Evolutionary conservation across 2,888 invertebrate genomes (phyloP).

Genomic region (Sarcophaga subvicina): DNA sequence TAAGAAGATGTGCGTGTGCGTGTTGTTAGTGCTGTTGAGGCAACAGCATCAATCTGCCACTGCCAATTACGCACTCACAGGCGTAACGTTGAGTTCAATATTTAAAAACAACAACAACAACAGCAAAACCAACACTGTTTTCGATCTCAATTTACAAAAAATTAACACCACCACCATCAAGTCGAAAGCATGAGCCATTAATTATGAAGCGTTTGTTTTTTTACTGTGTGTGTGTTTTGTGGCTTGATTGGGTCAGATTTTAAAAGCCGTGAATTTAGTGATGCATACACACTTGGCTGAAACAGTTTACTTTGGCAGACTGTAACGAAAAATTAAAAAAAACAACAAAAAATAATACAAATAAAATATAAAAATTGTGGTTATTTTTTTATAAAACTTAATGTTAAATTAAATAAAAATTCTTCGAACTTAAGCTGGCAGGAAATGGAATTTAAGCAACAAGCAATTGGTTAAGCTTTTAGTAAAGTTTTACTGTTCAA

Average conservation of each 20-base stretch:
- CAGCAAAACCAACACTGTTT: not conserved
- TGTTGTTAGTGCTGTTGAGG: not conserved
- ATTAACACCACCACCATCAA: not conserved
- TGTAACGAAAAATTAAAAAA: not conserved
- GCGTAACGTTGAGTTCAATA: not conserved
- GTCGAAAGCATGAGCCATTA: not conserved
- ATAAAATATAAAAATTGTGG: not conserved
- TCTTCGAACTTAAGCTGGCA: no score
- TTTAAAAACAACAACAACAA: not conserved
- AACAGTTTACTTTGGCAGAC: not conserved
- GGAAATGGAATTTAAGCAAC: no score
- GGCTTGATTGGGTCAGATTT: not conserved
- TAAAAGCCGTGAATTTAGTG: not conserved
- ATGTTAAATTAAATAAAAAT: no score
- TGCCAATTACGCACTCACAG: not conserved
- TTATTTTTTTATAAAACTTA: no score
- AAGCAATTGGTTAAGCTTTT: no score
- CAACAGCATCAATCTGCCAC: not conserved
- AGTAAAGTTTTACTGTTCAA: no score
- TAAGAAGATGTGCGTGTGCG: constrained; percentile 8
- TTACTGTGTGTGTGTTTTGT: not conserved
- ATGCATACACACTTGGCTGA: not conserved
- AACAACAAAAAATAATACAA: not conserved
- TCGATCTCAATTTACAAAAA: not conserved
- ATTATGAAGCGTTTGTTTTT: not conserved